phyloP scores from a whole-genome alignment of 1,140 invertebrate genomes.

The Anadara kagoshimensis region DNA sequence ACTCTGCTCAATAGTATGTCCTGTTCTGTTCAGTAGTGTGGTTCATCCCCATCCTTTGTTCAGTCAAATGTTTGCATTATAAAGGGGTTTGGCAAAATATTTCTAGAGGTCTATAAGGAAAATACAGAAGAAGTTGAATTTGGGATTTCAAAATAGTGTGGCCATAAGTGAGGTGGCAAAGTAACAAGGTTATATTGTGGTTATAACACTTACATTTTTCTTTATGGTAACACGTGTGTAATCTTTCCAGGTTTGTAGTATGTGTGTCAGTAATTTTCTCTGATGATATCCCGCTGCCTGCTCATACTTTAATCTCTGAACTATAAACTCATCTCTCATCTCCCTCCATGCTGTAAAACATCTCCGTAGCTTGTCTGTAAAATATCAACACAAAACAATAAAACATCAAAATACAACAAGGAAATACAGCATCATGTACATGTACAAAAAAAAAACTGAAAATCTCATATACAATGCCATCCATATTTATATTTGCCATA shows the following conservation, averaged over 20 bases:
- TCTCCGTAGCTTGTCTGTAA: constrained; percentile 36
- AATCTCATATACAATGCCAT: neutral
- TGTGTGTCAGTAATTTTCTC: constrained; percentile 31
- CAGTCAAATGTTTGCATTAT: too few relatives aligned
- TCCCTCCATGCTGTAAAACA: constrained; percentile 49
- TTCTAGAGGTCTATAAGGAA: too few relatives aligned
- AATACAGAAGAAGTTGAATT: too few relatives aligned
- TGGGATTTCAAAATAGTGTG: too few relatives aligned
- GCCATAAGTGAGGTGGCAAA: too few relatives aligned
- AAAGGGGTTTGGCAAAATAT: too few relatives aligned
- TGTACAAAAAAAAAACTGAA: neutral
- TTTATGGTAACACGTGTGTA: constrained; percentile 40
- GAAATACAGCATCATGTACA: neutral
- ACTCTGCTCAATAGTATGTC: too few relatives aligned
- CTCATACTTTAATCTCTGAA: constrained; percentile 47
- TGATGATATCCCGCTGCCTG: constrained; percentile 51
- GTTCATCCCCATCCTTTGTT: too few relatives aligned
- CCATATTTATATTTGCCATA: too few relatives aligned
- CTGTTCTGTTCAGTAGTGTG: too few relatives aligned
- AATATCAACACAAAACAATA: neutral
- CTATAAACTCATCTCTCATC: constrained; percentile 36
- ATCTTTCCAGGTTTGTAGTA: constrained; percentile 48
- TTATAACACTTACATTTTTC: constrained; percentile 43
- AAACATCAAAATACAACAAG: neutral
- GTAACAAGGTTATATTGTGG: too few relatives aligned